These are phyloP conservation scores for Zygaena filipendulae DNA, from an alignment of 2,888 invertebrate species.

Conservation along the genomic window DNA sequence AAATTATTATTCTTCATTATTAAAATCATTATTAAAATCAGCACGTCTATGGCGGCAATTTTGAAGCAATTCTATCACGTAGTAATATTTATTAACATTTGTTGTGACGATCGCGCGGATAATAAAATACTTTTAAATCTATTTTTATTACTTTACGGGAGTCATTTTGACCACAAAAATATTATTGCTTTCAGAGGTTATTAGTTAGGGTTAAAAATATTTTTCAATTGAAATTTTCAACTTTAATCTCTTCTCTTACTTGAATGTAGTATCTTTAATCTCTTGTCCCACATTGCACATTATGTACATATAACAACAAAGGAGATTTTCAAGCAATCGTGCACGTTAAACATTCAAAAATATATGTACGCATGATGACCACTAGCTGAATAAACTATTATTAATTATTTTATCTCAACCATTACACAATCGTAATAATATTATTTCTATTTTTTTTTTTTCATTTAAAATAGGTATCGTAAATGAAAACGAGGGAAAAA, in stretches of 20 bases:
- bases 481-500: slow-evolving; percentile 43
- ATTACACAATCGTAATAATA: too few relatives aligned
- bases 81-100: too few relatives aligned
- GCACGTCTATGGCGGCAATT: too few relatives aligned
- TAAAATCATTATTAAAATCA: too few relatives aligned
- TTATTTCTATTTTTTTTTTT: too few relatives aligned
- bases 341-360: slow-evolving; percentile 63
- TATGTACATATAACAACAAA: too few relatives aligned
- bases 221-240: slow-evolving; percentile 24
- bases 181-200: slow-evolving; percentile 61
- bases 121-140: slow-evolving; percentile 53
- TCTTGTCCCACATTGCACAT: too few relatives aligned
- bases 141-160: slow-evolving; percentile 43
- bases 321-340: slow-evolving; percentile 57
- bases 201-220: slow-evolving; percentile 53
- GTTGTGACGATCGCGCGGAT: slow-evolving; percentile 51
- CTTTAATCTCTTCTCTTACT: slow-evolving; percentile 22
- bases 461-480: slow-evolving; percentile 13
- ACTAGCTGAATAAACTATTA: slow-evolving; percentile 64
- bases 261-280: slow-evolving; percentile 22
- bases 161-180: slow-evolving; percentile 55
- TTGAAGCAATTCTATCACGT: too few relatives aligned
- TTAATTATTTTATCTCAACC: too few relatives aligned
- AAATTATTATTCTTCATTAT: too few relatives aligned
- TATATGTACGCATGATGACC: slow-evolving; percentile 64